Conservation (phyloP, 92 coral and sea anemone species). For the Palythoa caribaeorum region DNA sequence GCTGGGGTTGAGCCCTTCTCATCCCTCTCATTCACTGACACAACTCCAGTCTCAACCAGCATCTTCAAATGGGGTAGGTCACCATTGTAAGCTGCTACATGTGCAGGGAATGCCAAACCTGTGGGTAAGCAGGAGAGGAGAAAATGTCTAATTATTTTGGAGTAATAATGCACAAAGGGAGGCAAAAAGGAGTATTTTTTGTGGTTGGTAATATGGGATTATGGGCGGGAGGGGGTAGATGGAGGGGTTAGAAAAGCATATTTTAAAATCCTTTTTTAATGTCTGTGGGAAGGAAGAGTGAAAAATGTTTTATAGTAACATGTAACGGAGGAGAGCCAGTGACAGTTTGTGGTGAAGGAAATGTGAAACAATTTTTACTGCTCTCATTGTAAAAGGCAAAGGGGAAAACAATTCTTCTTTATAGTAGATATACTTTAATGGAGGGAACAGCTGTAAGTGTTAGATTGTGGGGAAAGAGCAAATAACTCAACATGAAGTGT, state of each 20-base stretch:
- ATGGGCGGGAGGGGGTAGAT: no score
- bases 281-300: no score
- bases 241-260: no score
- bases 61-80: slow-evolving; percentile 91
- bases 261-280: no score
- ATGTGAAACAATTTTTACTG: background rate
- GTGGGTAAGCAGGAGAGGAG: background rate
- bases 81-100: slow-evolving; percentile 96
- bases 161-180: background rate
- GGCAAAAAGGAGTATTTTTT: background rate
- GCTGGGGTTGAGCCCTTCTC: slow-evolving; percentile 98
- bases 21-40: slow-evolving; percentile 93
- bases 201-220: background rate
- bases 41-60: slow-evolving; percentile 98
- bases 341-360: background rate
- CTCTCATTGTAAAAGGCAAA: background rate
- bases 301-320: no score
- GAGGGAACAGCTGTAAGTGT: background rate
- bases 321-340: background rate
- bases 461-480: background rate
- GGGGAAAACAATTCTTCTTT: no score
- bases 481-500: background rate
- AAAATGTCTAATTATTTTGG: background rate
- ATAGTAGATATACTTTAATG: background rate
- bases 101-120: slow-evolving; percentile 99